phyloP scores from a whole-genome alignment of 2,113 vertebrate genomes.

The Anseranas semipalmata region DNA sequence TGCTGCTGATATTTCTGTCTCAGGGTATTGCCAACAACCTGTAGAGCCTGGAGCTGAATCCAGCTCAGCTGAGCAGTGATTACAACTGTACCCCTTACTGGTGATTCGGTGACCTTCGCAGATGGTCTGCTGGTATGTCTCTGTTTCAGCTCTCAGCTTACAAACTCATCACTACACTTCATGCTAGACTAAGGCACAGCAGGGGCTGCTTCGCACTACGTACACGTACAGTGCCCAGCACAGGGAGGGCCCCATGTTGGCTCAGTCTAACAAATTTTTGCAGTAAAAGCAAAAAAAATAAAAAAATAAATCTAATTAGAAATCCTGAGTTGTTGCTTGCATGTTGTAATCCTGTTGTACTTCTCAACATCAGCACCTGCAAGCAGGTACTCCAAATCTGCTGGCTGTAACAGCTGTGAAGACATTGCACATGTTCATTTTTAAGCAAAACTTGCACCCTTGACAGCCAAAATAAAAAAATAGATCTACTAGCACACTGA shows the following conservation, averaged over 20 bases:
- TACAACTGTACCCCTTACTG: neutral
- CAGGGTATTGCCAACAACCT: neutral
- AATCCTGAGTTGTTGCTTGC: neutral
- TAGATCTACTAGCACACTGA: neutral
- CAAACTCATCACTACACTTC: neutral
- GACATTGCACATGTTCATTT: rapidly evolving
- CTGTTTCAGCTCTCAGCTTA: neutral
- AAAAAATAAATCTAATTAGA: neutral
- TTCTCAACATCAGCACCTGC: neutral
- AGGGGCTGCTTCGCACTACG: neutral
- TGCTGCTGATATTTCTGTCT: neutral
- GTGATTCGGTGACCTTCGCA: neutral
- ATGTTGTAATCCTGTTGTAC: neutral
- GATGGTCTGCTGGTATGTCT: neutral
- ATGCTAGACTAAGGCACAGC: neutral
- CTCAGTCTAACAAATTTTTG: neutral
- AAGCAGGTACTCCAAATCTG: neutral
- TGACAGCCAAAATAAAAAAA: neutral
- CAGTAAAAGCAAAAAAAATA: neutral
- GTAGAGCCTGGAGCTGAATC: neutral
- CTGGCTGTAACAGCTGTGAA: neutral
- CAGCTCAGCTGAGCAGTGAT: neutral
- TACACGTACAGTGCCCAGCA: neutral
- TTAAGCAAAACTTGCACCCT: neutral
- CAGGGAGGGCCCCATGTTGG: neutral